Conservation (phyloP, 2,113 vertebrate genomes). For the Corvus moneduloides region DNA sequence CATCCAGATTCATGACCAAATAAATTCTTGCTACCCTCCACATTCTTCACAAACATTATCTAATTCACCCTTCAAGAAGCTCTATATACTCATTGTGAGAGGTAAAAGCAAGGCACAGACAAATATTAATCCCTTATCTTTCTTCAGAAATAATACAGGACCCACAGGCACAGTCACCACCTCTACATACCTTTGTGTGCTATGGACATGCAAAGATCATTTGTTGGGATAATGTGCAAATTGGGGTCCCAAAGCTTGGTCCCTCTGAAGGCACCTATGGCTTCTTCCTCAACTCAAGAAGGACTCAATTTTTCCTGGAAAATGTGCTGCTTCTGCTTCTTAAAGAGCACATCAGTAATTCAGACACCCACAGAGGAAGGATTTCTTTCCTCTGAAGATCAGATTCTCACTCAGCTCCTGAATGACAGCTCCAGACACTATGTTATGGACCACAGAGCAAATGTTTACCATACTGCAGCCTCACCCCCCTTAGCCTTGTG, state of each 20-base stretch:
- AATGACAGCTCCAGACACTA: not conserved
- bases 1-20: not conserved
- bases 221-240: not conserved
- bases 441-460: not conserved
- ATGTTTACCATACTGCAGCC: not conserved
- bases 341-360: not conserved
- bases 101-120: not conserved
- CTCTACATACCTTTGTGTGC: not conserved
- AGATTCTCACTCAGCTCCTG: not conserved
- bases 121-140: not conserved
- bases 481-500: fast-evolving
- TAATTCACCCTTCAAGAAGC: not conserved
- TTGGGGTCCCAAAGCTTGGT: not conserved
- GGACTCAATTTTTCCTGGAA: not conserved
- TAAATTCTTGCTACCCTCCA: not conserved
- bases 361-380: not conserved
- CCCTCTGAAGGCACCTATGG: not conserved
- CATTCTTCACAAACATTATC: not conserved
- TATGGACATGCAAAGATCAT: not conserved
- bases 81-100: not conserved
- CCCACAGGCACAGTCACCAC: not conserved
- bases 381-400: not conserved
- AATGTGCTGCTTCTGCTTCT: not conserved
- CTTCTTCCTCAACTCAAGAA: not conserved
- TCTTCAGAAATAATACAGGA: not conserved